Percentiles rank a stretch among this genome's conserved stretches.
These are phyloP conservation scores for Athrips mouffetella DNA, from an alignment of 2,888 invertebrate genomes.

Conservation along the genomic window DNA sequence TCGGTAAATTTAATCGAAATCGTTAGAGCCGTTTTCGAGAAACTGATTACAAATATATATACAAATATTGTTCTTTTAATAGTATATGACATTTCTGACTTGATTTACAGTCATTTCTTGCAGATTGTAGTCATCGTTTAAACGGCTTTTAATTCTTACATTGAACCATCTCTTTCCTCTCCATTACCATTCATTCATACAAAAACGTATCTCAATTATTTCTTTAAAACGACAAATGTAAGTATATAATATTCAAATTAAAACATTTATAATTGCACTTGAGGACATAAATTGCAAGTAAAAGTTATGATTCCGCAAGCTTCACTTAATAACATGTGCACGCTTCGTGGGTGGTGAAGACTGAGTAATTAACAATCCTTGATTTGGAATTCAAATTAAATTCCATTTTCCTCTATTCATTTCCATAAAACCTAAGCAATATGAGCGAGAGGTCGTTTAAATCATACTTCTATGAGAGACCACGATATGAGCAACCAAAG, in stretches of 20 bases:
- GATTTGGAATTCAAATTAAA: constrained; percentile 33
- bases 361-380: constrained; percentile 49
- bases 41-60: too few relatives aligned
- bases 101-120: too few relatives aligned
- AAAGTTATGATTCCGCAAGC: constrained; percentile 7
- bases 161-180: background rate
- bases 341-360: constrained; percentile 46
- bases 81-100: background rate
- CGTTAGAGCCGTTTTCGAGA: too few relatives aligned
- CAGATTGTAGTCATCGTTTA: too few relatives aligned
- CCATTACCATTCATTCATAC: too few relatives aligned
- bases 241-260: background rate
- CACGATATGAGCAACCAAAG: constrained; percentile 3
- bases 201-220: too few relatives aligned
- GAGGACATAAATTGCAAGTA: background rate
- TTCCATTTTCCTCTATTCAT: constrained; percentile 13
- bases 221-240: too few relatives aligned
- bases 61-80: too few relatives aligned
- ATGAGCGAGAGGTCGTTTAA: background rate
- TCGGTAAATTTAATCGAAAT: too few relatives aligned
- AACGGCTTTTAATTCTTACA: too few relatives aligned
- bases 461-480: background rate
- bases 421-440: constrained; percentile 10
- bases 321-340: background rate
- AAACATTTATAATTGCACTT: background rate